Conservation (phyloP, 2,113 vertebrate species). For the Entomyzon cyanotis region DNA sequence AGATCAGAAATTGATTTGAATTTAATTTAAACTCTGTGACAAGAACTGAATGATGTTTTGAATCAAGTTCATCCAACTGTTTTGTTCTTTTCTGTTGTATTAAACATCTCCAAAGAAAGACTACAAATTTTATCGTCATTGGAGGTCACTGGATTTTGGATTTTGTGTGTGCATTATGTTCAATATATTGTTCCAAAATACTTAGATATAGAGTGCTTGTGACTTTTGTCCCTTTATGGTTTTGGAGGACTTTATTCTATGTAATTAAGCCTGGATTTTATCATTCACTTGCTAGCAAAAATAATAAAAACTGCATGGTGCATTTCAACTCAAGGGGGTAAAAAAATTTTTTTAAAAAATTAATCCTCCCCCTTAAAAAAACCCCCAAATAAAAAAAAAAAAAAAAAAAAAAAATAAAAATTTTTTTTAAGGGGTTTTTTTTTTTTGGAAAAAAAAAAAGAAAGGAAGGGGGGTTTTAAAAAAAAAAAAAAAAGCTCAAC, state of each 20-base stretch:
- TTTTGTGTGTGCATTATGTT: background rate
- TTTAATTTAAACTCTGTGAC: background rate
- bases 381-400: too few relatives aligned
- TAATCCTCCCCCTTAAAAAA: too few relatives aligned
- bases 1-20: constrained; percentile 12
- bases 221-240: background rate
- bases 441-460: too few relatives aligned
- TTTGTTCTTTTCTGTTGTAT: background rate
- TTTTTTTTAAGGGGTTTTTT: too few relatives aligned
- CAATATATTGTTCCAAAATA: background rate
- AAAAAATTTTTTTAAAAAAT: too few relatives aligned
- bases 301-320: background rate
- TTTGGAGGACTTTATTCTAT: background rate
- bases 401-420: too few relatives aligned
- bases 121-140: background rate
- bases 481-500: too few relatives aligned
- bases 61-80: background rate
- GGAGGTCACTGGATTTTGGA: background rate
- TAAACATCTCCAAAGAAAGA: background rate
- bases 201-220: background rate
- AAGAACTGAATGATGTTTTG: background rate
- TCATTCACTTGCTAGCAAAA: background rate
- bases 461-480: too few relatives aligned
- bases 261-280: background rate
- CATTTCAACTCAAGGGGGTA: too few relatives aligned